phyloP scores from a whole-genome alignment of 2,888 invertebrate species.

The Ametastegia equiseti region DNA sequence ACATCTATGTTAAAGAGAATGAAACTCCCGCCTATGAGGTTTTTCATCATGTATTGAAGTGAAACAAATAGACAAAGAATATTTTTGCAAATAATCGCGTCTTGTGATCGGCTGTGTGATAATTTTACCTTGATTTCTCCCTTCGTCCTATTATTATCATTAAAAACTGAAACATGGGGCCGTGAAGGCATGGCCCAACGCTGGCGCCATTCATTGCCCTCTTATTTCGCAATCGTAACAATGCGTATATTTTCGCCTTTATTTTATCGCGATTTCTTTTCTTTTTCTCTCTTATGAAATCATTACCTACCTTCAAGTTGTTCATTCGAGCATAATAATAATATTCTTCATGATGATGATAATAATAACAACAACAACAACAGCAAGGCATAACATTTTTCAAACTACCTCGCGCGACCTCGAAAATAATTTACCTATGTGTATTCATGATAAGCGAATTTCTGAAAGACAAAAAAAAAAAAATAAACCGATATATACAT shows the following conservation, averaged over 20 bases:
- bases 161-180: constrained; percentile 59
- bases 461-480: too few species aligned
- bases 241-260: neutral
- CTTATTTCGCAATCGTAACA: constrained; percentile 47
- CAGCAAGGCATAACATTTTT: neutral
- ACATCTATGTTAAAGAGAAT: neutral
- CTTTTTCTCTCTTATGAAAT: too few species aligned
- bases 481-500: too few species aligned
- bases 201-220: constrained; percentile 62
- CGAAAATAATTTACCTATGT: neutral
- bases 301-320: neutral
- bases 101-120: neutral
- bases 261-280: neutral
- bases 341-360: too few species aligned
- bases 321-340: neutral
- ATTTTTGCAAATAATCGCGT: neutral
- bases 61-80: neutral
- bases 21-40: neutral
- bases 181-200: constrained; percentile 65
- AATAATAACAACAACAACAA: neutral
- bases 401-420: neutral
- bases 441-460: too few species aligned
- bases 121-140: constrained; percentile 59
- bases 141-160: constrained; percentile 55
- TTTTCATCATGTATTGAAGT: neutral